Evolutionary conservation across 2,797 vertebrate species (phyloP), one percentile per base, ranked within the genome.

Genomic region (Melanotaenia pygmaea): DNA sequence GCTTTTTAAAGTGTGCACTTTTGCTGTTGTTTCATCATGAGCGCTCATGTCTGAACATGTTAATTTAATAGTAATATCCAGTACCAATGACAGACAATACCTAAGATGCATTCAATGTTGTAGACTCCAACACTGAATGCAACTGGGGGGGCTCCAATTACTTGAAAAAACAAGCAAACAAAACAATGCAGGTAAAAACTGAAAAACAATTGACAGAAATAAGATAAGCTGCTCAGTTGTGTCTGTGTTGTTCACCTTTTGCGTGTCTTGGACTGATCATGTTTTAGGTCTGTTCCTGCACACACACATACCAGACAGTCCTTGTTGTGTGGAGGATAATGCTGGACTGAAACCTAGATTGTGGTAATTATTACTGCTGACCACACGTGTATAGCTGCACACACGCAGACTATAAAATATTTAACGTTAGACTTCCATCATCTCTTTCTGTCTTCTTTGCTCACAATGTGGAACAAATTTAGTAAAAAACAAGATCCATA

Each of bases 401-500:
- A 90, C 88, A 88, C 87, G 86, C 76, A 88, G 74, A 61, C 88
- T 87, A 79, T 91, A 86, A 86, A 85, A 83, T 81, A 83, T 87
- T 87, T 78, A 68, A 84, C 83, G 87, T 68, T 59, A 72, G 76
- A 80, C 76, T 77, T 74, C 72, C 72, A 82, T 82, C 73, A 54
- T 77, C 67, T 80, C 68, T 75, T 64, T 85, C 76, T 81, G 74
- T 84, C 76, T 76, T 83, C 72, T 90, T 88, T 80, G 76, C 73
- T 70, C 68, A 59, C 80, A 91, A 89, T 81, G 72, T 94, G 92
- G 90, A 91, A 91, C 86, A 82, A 65, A 92, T 93, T 93, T 90
- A 40, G 67, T 7, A 24, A 87, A 79, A 88, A 90, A 90, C 71
- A 6, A 78, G 77, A 89, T 84, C 86, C 89, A 87, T 89, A 85